Evolutionary conservation across 2,113 vertebrate genomes (phyloP).

Genomic region (Silurus asotus): DNA sequence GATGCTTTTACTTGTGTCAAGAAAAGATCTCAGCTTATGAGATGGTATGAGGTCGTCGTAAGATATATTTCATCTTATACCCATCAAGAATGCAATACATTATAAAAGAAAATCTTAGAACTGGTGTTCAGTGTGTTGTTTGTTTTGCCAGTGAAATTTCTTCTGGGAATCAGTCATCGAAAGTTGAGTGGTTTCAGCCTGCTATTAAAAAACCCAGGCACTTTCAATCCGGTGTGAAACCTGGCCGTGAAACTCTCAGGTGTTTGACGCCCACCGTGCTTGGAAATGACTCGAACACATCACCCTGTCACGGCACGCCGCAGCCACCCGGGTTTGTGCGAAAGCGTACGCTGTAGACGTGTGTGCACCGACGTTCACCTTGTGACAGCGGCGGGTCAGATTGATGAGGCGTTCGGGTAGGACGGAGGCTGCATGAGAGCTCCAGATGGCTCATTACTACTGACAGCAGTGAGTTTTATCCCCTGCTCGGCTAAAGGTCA

Average conservation of each 20-base stretch:
- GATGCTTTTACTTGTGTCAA: neutral
- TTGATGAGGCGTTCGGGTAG: conserved; percentile 51
- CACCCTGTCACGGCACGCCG: neutral
- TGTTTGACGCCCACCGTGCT: neutral
- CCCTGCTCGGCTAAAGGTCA: conserved; percentile 53
- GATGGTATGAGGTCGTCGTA: neutral
- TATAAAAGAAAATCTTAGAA: neutral
- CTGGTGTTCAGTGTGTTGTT: neutral
- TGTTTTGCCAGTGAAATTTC: neutral
- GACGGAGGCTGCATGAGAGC: conserved; percentile 35
- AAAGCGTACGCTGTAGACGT: neutral
- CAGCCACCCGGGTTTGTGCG: neutral
- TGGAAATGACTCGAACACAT: conserved; percentile 23
- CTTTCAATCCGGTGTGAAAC: neutral
- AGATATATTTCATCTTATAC: neutral
- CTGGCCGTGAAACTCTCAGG: conserved; percentile 22
- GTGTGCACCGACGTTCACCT: conserved; percentile 31
- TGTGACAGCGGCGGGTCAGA: conserved; percentile 37
- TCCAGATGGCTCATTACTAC: conserved; percentile 60
- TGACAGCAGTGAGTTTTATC: conserved; percentile 54
- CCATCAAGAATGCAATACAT: neutral
- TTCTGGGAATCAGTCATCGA: neutral
- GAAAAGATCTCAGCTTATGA: neutral
- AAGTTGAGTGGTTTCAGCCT: neutral
- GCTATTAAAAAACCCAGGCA: neutral